Conservation (phyloP, 2,888 invertebrate species). For the Spialia ferax region DNA sequence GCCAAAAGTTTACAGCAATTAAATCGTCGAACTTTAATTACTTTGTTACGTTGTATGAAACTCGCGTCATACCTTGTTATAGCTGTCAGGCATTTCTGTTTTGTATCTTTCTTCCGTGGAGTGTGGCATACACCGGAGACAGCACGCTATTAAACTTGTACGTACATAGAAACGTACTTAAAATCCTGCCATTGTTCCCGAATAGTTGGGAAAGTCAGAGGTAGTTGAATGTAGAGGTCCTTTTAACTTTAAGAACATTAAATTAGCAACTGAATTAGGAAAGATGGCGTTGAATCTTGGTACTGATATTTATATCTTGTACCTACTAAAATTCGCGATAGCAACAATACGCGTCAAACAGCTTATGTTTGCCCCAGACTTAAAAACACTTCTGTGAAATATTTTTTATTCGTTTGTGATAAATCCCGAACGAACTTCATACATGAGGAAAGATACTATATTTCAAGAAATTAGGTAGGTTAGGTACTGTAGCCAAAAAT, state of each 20-base stretch:
- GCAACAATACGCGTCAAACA: not conserved
- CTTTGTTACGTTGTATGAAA: no score
- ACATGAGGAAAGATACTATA: no score
- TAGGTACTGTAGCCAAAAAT: no score
- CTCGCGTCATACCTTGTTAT: no score
- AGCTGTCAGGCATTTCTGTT: no score
- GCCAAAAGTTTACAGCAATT: no score
- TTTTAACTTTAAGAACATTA: conserved; percentile 4
- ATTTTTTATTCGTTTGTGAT: no score
- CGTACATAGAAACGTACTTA: conserved; percentile 7
- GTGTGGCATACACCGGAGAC: not conserved
- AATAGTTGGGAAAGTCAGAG: conserved; percentile 1
- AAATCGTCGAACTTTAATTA: no score
- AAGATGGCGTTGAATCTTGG: not conserved
- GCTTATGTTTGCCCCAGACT: not conserved
- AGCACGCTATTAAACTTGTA: not conserved
- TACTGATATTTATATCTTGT: no score
- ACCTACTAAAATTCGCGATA: not conserved
- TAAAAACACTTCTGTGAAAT: no score
- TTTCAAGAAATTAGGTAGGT: no score
- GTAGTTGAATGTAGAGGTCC: conserved; percentile 2
- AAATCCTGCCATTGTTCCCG: conserved; percentile 11
- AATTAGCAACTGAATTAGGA: conserved; percentile 7
- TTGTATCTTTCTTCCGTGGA: not conserved
- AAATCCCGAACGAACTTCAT: no score